These are phyloP conservation scores for Caracal caracal DNA, from an alignment of 2,113 vertebrate genomes.

Conservation along the genomic window DNA sequence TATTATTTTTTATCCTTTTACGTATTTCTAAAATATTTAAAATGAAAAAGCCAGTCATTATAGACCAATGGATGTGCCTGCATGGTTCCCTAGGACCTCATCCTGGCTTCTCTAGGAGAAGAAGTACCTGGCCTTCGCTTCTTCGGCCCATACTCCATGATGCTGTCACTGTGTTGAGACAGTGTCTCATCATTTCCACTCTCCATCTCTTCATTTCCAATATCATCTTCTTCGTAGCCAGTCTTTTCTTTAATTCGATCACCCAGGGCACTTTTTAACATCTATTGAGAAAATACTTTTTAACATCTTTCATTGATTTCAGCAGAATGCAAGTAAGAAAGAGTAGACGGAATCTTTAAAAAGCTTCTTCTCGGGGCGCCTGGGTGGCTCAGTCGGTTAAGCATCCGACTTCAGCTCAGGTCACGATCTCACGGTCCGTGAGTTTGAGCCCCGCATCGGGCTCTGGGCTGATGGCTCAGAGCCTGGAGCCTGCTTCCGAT, in stretches of 20 bases:
- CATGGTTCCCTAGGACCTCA: not conserved
- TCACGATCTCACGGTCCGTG: too few species aligned
- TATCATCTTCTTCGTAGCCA: slow-evolving; percentile 71
- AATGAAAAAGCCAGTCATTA: not conserved
- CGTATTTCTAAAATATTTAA: slow-evolving; percentile 36
- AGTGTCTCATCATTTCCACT: slow-evolving; percentile 87
- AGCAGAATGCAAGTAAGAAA: not conserved
- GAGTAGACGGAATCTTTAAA: not conserved
- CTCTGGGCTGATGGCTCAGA: too few species aligned
- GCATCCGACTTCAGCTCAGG: too few species aligned
- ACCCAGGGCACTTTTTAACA: slow-evolving; percentile 92
- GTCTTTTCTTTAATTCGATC: slow-evolving; percentile 67
- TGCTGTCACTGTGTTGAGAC: slow-evolving; percentile 91
- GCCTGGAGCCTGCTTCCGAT: too few species aligned
- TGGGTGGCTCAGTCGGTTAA: too few species aligned
- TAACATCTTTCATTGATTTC: slow-evolving; percentile 44
- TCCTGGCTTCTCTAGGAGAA: not conserved
- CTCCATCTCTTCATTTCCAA: slow-evolving; percentile 38
- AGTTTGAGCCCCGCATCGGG: too few species aligned
- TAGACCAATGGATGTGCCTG: not conserved
- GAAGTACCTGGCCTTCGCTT: slow-evolving; percentile 85
- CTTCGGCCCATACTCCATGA: slow-evolving; percentile 86
- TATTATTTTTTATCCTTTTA: not conserved
- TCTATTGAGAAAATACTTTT: slow-evolving; percentile 84
- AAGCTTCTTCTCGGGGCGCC: not conserved